Evolutionary conservation across 2,888 invertebrate species (phyloP).

Genomic region (Phalangium opilio): DNA sequence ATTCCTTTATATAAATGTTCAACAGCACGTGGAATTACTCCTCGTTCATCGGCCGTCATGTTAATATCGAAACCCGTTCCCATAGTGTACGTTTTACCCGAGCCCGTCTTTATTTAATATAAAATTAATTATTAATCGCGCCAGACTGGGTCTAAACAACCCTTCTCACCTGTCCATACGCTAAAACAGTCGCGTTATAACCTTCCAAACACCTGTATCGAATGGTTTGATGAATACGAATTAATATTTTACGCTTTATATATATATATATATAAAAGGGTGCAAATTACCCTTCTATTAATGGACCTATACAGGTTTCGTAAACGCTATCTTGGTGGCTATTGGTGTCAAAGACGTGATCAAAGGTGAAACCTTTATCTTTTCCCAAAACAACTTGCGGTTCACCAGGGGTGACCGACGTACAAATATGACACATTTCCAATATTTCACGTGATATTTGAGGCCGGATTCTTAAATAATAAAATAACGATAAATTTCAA

Average conservation of each 20-base stretch:
- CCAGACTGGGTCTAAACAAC: neutral
- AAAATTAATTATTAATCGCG: neutral
- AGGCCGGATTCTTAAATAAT: conserved; percentile 64
- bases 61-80: conserved; percentile 90
- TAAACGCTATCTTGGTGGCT: conserved; percentile 62
- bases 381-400: conserved; percentile 82
- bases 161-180: conserved; percentile 69
- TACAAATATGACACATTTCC: conserved; percentile 87
- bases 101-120: conserved; percentile 58
- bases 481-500: neutral
- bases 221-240: conserved; percentile 1
- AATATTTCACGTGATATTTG: conserved; percentile 82
- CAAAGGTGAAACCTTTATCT: conserved; percentile 91
- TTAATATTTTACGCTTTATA: too few relatives aligned
- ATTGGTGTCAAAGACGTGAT: conserved; percentile 77
- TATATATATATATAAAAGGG: neutral
- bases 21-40: conserved; percentile 92
- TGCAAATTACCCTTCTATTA: conserved; percentile 55
- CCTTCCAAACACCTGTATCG: conserved; percentile 60
- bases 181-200: conserved; percentile 93
- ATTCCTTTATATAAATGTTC: conserved; percentile 78
- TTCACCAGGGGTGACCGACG: conserved; percentile 70
- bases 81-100: conserved; percentile 98
- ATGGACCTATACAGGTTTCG: conserved; percentile 59
- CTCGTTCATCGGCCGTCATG: conserved; percentile 41